Evolutionary conservation across 2,113 vertebrate genomes (phyloP), one percentile per base, ranked within the genome.

Genomic region (Tenebrosternarchus preto): DNA sequence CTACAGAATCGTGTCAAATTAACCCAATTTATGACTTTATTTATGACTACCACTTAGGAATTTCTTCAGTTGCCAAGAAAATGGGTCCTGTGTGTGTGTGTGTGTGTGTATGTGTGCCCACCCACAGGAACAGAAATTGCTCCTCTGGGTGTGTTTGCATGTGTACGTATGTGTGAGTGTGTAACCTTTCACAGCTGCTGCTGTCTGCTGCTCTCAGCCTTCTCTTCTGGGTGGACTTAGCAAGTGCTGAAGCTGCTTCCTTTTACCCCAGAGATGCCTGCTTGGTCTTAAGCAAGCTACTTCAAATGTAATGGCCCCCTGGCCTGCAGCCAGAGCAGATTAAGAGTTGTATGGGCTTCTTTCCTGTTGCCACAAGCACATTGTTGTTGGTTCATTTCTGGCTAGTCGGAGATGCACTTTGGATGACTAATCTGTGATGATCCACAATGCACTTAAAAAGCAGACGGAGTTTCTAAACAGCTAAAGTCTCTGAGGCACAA

Each of bases 1-100:
- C 88, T 85, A 87, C 87, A 85, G 92, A 93, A 90, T 90, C 84
- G 20, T 85, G 92, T 92, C 92, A 93, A 91, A 94, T 93, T 91
- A 92, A 90, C 88, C 91, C 90, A 92, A 93, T 92, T 92, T 92
- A 93, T 88, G 89, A 90, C 90, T 90, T 50, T 50, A 50, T 50
- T 50, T 50, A 50, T 50, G 43, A 50, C 43, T 89, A 88, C 89
- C 92, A 92, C 91, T 93, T 91, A 90, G 89, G 90, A 90, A 91
- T 77, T 88, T 91, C 90, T 82, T 85, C 46, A 70, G 90, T 90
- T 91, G 92, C 90, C 91, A 91, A 91, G 90, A 92, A 91, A 88
- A 84, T 83, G 80, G 89, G 85, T 85, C 82, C 87, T 43, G 57
- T 82, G 82, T 83, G 84, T 84, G 83, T 83, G 86, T 85, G 85